These are phyloP conservation scores for Neoascia interrupta DNA, from an alignment of 2,888 invertebrate genomes.

Conservation along the genomic window DNA sequence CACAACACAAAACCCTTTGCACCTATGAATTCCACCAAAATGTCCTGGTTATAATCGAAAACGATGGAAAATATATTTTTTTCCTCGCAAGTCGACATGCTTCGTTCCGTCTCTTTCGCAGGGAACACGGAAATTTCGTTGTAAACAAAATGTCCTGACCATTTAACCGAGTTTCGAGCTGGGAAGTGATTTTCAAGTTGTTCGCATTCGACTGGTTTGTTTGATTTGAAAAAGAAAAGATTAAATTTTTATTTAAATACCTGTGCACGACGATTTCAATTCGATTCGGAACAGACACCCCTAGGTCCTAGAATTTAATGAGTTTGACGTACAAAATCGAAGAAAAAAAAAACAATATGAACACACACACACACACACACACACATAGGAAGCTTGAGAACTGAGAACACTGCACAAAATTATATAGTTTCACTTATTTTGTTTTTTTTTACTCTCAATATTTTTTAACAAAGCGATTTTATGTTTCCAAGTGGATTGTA, in stretches of 20 bases:
- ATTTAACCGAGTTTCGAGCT: background rate
- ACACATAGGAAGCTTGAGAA: conserved; percentile 1
- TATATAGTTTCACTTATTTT: conserved; percentile 8
- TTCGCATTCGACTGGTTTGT: background rate
- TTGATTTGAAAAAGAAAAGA: background rate
- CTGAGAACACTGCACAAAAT: conserved; percentile 1
- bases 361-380: conserved; percentile 3
- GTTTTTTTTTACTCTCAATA: no score
- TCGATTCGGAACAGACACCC: conserved; percentile 16
- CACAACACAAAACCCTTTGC: no score
- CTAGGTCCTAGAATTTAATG: conserved; percentile 23
- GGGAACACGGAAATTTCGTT: conserved; percentile 6
- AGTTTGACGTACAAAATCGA: conserved; percentile 13
- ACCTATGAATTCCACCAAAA: background rate
- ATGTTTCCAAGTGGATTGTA: conserved; percentile 22
- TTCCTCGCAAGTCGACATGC: background rate
- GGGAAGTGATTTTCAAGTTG: no score
- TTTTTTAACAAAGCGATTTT: conserved; percentile 10
- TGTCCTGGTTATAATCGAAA: conserved; percentile 13
- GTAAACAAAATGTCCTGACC: conserved; percentile 43
- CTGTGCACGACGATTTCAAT: conserved; percentile 6
- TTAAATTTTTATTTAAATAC: background rate
- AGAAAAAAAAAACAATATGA: conserved; percentile 5
- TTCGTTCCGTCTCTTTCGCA: conserved; percentile 11
- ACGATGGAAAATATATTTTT: background rate